Evolutionary conservation across 2,113 vertebrate genomes (phyloP), one percentile per base, ranked within the genome.

Genomic region (Cygnus buccinator): DNA sequence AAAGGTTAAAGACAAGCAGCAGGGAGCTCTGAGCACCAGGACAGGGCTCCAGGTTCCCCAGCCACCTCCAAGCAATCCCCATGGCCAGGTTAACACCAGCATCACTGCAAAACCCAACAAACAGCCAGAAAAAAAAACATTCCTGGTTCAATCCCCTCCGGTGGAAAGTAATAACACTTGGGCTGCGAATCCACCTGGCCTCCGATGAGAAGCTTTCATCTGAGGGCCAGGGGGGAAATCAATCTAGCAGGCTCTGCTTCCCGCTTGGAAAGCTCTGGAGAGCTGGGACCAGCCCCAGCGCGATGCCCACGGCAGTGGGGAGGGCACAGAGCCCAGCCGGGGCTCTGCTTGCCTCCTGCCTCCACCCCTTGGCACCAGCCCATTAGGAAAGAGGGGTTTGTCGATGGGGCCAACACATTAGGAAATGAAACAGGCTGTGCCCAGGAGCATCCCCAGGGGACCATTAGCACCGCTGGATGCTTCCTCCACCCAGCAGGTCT

Each of bases 351-450:
- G 50, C 31, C 74, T 88, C 37, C 39, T 59, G 15, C 50, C 71
- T 63, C 62, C 48, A 5, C 0, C 39, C 23, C 35, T 70, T 92
- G 93, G 85, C 95, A 88, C 10, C 2, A 1, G 43, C 92, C 88
- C 95, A 91, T 86, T 15, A 57, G 26, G 72, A 80, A 72, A 90
- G 52, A 93, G 57, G 63, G 46, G 74, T 92, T 90, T 25, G 18
- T 86, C 18, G 2, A 35, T n/a, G 1, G 6, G 12, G 43, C 2
- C 0, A 71, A 61, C 1, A 2, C 92, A 92, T 93, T 92, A 97
- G 73, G 80, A 88, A 75, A 81, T 67, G 88, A 62, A 95, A 25
- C 73, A 72, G 57, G 57, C 75, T 77, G 78, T 75, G 88, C 83
- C 80, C 73, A 94, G 87, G 75, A 68, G 62, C 44, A 70, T 85